phyloP scores from a whole-genome alignment of 2,797 vertebrate genomes.

The Dryobates pubescens region DNA sequence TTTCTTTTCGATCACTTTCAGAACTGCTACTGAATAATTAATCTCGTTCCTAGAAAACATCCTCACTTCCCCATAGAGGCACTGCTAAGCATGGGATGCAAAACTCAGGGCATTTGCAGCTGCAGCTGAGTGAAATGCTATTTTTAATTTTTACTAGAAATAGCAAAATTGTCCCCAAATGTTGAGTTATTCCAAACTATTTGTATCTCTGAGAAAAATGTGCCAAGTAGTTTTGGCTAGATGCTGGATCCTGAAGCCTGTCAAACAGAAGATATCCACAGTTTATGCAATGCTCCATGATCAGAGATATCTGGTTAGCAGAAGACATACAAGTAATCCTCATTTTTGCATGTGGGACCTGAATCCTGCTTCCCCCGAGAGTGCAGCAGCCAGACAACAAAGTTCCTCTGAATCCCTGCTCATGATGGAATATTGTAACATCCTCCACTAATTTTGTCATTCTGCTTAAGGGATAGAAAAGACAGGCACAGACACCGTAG shows the following conservation, averaged over 20 bases:
- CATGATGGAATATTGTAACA: neutral
- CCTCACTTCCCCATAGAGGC: neutral
- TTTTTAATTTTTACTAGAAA: neutral
- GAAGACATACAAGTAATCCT: neutral
- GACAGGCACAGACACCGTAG: neutral
- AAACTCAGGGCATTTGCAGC: neutral
- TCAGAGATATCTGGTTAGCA: neutral
- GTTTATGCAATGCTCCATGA: neutral
- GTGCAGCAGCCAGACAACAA: neutral
- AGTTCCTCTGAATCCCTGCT: neutral
- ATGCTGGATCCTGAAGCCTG: neutral
- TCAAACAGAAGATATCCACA: neutral
- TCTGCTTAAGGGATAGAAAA: neutral
- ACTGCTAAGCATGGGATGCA: neutral
- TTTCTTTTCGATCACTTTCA: constrained; percentile 26
- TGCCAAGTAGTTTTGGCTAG: neutral
- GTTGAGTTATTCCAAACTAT: neutral
- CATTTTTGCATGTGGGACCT: neutral
- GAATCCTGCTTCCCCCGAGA: neutral
- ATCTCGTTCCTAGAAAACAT: neutral
- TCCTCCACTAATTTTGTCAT: neutral
- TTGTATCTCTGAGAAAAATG: neutral
- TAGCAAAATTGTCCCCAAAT: neutral
- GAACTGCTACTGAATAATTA: constrained; percentile 23
- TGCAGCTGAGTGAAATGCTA: neutral